Evolutionary conservation across 2,113 vertebrate species (phyloP).

Genomic region (Raja brachyura): DNA sequence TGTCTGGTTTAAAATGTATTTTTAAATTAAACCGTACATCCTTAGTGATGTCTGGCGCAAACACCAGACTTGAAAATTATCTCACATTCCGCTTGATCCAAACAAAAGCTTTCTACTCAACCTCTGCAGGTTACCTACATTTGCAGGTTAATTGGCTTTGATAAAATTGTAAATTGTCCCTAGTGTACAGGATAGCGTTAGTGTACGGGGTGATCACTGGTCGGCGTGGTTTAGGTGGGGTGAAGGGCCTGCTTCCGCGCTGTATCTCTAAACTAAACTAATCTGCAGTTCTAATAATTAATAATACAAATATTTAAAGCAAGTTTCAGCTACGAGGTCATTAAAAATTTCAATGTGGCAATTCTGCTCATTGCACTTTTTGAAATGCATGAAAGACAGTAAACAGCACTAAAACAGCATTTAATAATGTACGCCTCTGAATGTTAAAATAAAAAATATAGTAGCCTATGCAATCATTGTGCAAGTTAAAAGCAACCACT

Average conservation of each 20-base stretch:
- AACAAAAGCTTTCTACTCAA: neutral
- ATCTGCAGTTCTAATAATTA: neutral
- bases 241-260: too few relatives aligned
- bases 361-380: neutral
- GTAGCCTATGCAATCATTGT: neutral
- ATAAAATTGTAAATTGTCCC: too few relatives aligned
- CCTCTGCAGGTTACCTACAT: neutral
- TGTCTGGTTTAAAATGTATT: neutral
- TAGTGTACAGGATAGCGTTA: too few relatives aligned
- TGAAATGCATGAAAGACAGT: neutral
- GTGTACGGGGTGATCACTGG: too few relatives aligned
- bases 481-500: neutral
- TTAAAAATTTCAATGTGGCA: neutral
- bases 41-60: neutral
- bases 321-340: neutral
- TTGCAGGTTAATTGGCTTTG: too few relatives aligned
- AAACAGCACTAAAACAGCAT: neutral
- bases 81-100: neutral
- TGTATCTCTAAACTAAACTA: too few relatives aligned
- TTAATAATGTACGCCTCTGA: neutral
- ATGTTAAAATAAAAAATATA: neutral
- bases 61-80: neutral
- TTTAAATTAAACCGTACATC: neutral
- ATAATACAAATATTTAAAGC: neutral
- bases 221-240: too few relatives aligned